Percentiles rank a stretch among this genome's conserved stretches.
Evolutionary conservation across 2,888 invertebrate species (phyloP).

Genomic region (Escarpia spicata): DNA sequence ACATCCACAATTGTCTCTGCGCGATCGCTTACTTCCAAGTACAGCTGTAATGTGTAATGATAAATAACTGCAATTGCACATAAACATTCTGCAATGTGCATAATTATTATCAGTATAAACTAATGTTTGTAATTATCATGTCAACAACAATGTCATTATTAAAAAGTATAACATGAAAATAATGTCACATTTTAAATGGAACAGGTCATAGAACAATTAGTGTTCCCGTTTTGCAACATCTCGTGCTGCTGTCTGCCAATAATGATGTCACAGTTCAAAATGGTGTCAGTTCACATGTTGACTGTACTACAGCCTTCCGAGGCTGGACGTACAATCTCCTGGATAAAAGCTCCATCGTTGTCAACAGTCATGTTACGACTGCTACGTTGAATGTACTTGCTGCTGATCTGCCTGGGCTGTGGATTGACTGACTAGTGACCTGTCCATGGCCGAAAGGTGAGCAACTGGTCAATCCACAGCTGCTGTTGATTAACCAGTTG

Average conservation of each 20-base stretch:
- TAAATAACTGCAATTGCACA: not conserved
- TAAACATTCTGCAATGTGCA: not conserved
- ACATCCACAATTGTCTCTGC: not conserved
- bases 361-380: not conserved
- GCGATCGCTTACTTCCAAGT: too few relatives aligned
- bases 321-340: too few relatives aligned
- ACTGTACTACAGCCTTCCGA: too few relatives aligned
- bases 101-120: not conserved
- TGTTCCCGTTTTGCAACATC: too few relatives aligned
- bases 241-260: too few relatives aligned
- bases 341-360: too few relatives aligned
- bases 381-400: not conserved
- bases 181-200: too few relatives aligned
- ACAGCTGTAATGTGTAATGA: not conserved
- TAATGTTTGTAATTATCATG: not conserved
- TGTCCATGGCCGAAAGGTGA: not conserved
- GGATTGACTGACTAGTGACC: not conserved
- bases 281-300: too few relatives aligned
- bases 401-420: not conserved
- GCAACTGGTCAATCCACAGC: slow-evolving; percentile 1
- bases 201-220: too few relatives aligned
- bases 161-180: not conserved
- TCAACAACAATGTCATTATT: not conserved
- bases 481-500: not conserved
- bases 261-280: too few relatives aligned